Percentiles rank a stretch among this genome's conserved stretches.
Evolutionary conservation across 2,797 vertebrate genomes (phyloP).

Genomic region (Crypturellus tataupa): DNA sequence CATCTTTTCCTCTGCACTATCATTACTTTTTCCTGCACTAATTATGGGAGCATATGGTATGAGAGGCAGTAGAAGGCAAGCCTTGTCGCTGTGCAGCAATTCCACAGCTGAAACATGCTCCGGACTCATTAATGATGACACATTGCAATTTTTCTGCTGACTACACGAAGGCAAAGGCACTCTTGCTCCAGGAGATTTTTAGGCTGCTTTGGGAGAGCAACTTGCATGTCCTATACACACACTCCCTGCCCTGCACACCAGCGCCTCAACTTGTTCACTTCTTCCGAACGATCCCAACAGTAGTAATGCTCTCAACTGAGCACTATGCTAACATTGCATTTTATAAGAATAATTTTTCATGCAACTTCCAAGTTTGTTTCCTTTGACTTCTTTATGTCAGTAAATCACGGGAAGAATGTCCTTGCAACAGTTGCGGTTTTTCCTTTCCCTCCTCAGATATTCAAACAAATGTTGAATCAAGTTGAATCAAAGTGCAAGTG

Average conservation of each 20-base stretch:
- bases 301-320: not conserved
- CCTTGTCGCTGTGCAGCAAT: not conserved
- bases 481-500: not conserved
- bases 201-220: not conserved
- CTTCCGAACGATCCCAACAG: not conserved
- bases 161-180: not conserved
- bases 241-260: not conserved
- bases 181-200: not conserved
- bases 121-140: not conserved
- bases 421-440: not conserved
- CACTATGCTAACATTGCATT: not conserved
- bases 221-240: not conserved
- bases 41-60: slow-evolving; percentile 40
- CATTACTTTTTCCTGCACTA: slow-evolving; percentile 50
- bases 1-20: not conserved
- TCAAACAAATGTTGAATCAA: not conserved
- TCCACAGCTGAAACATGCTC: not conserved
- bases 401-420: not conserved
- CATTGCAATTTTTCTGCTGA: not conserved
- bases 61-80: not conserved
- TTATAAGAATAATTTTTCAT: not conserved
- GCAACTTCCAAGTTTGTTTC: not conserved
- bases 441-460: not conserved
- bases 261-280: not conserved
- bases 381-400: not conserved